Evolutionary conservation across 2,113 vertebrate species (phyloP), one percentile per base, ranked within the genome.

Genomic region (Cavia aperea): DNA sequence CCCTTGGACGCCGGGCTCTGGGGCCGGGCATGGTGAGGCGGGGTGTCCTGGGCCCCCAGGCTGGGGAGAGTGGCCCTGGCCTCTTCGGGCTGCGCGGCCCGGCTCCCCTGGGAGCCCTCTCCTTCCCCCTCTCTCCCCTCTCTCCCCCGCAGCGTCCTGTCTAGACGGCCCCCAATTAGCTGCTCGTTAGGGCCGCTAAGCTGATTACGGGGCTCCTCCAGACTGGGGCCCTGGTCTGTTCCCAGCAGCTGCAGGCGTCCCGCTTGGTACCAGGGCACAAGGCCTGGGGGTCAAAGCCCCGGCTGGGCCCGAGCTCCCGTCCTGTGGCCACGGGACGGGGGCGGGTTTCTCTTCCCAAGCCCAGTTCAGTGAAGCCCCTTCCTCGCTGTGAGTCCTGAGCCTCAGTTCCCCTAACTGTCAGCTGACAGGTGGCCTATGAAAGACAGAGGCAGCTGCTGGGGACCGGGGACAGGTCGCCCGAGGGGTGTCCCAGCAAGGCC

Each of bases 141-240:
- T 11, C 24, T 31, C 51, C 68, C 39, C 51, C 15, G 46, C 24
- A 9, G 36, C 33, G 26, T 51, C 94, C 88, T 86, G 92, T 96
- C 92, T 96, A 95, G 96, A 96, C 92, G 29, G 85, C 72, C 86
- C 81, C 92, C 94, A 93, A 89, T 94, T 93, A 94, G 90, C 39
- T 11, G 58, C 93, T 90, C 73, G 88, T 82, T 92, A 90, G 31
- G 56, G 31, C 65, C 65, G 36, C 54, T 95, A 93, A 95, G 56
- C 92, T 88, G 92, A 95, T 94, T 88, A 92, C 56, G 58, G 36
- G 9, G 26, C 49, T 36, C 7, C 77, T 19, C 49, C 73, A 19
- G 24, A 33, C 75, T 24, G 6, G 19, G 51, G 49, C 31, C 10
- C 73, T 46, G 73, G 31, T 56, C 77, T n/a, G 31, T 5, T 79